Base-by-base conservation (phyloP, 2,113 vertebrate genomes). In the Trogon melanurus region DNA sequence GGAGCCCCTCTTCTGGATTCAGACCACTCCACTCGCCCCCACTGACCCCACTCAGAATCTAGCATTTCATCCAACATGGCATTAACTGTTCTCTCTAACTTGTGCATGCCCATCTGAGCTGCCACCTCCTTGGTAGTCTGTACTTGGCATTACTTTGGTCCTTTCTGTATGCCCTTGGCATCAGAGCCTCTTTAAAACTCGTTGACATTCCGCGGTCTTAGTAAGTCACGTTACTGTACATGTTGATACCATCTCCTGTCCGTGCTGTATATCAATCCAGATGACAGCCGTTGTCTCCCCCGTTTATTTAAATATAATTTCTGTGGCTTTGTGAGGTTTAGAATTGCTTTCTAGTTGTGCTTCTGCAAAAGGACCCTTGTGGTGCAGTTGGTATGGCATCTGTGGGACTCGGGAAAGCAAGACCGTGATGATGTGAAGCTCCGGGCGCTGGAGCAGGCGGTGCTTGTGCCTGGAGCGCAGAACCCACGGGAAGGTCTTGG, bases 341-440 rank as follows among this genome's bases (percentile, higher is more conserved):
- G 97, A 98, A 96, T 96, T 96, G 97, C 97, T 98, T 98, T 97
- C 91, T 97, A 97, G 93, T 97, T 96, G 97, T 92, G 97, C 97
- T 98, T 97, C 95, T 97, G 96, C 97, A 97, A 93, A 96, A 96
- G 93, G 95, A 88, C 84, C 53, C 85, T 95, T 94, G 91, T 89
- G 88, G 94, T 95, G 91, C 94, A 84, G 86, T 81, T 74, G 44
- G 72, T 78, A 32, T 47, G 79, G 82, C 29, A 6, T 91, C 81
- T 60, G 56, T 74, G 80, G 80, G 89, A 54, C 0, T 0, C 36
- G 23, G 85, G 65, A 93, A 88, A 79, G 92, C 67, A n/a, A 53
- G 88, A 38, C 66, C 38, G 5, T 0, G 27, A 34, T 32, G 58
- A 38, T 70, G 54, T 60, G 72, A 62, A 60, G n/a, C 80, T 81